These are phyloP conservation scores for Drosophila ezoana DNA, from an alignment of 2,888 invertebrate species.

Conservation along the genomic window DNA sequence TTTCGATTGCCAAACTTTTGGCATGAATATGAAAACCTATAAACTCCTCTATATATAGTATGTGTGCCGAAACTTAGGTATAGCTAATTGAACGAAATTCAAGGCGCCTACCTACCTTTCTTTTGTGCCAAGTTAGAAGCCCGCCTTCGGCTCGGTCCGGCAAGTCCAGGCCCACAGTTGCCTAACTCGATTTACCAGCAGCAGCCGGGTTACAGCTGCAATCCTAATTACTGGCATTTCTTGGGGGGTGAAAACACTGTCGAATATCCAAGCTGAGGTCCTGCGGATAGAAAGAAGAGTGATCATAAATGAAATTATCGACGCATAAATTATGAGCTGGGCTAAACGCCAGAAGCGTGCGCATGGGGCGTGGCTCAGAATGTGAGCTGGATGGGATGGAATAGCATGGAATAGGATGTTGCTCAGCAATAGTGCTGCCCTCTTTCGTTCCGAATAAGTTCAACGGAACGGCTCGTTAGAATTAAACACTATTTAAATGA, in stretches of 20 bases:
- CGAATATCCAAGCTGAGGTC: neutral
- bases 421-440: neutral
- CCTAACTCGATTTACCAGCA: slow-evolving; percentile 42
- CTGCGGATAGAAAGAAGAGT: slow-evolving; percentile 31
- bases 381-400: neutral
- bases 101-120: no score
- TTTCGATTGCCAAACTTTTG: slow-evolving; percentile 7
- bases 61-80: neutral
- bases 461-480: neutral
- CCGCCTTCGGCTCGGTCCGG: neutral
- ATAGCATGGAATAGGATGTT: no score
- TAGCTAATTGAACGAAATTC: neutral
- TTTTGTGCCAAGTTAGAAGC: neutral
- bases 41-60: neutral
- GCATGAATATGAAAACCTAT: neutral
- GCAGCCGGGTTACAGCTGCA: slow-evolving; percentile 26
- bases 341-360: slow-evolving; percentile 16
- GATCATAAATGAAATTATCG: slow-evolving; percentile 65
- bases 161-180: slow-evolving; percentile 8
- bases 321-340: slow-evolving; percentile 49
- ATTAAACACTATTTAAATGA: no score
- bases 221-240: slow-evolving; percentile 42
- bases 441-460: neutral
- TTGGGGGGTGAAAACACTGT: slow-evolving; percentile 4
- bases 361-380: slow-evolving; percentile 29